Conservation (phyloP, 2,113 vertebrate genomes). For the Ptilonorhynchus violaceus region DNA sequence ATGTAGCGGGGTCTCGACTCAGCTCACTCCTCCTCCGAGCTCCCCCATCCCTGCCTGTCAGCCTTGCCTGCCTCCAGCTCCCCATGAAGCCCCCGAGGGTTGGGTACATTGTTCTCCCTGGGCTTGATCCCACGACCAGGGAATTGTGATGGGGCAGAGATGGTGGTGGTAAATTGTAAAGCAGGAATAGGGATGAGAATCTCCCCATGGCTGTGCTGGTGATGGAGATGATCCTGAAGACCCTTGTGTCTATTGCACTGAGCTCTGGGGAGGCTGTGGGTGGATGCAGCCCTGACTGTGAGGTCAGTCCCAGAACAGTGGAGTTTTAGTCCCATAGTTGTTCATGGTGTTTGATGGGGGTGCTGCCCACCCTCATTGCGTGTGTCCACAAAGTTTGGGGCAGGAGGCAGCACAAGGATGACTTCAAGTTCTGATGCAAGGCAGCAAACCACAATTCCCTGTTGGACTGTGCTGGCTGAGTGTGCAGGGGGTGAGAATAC, state of each 20-base stretch:
- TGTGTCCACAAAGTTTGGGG: neutral
- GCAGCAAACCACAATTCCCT: neutral
- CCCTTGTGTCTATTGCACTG: fast-evolving
- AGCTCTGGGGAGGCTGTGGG: neutral
- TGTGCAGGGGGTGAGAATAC: neutral
- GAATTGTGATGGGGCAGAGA: neutral
- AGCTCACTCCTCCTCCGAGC: neutral
- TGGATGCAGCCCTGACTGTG: neutral
- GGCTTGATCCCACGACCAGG: fast-evolving
- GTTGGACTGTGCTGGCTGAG: neutral
- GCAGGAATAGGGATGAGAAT: neutral
- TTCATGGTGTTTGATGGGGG: fast-evolving
- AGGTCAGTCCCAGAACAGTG: fast-evolving
- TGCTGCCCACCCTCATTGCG: fast-evolving
- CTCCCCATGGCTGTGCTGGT: fast-evolving
- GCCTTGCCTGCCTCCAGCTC: neutral
- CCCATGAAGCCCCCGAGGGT: neutral
- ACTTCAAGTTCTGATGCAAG: neutral
- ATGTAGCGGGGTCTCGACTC: neutral
- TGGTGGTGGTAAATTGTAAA: neutral
- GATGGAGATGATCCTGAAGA: neutral
- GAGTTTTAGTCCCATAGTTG: neutral
- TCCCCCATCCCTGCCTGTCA: neutral
- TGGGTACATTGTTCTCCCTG: neutral
- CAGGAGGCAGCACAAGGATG: neutral